Conservation (phyloP, 92 coral and sea anemone species). For the Umimayanthus kanabou region DNA sequence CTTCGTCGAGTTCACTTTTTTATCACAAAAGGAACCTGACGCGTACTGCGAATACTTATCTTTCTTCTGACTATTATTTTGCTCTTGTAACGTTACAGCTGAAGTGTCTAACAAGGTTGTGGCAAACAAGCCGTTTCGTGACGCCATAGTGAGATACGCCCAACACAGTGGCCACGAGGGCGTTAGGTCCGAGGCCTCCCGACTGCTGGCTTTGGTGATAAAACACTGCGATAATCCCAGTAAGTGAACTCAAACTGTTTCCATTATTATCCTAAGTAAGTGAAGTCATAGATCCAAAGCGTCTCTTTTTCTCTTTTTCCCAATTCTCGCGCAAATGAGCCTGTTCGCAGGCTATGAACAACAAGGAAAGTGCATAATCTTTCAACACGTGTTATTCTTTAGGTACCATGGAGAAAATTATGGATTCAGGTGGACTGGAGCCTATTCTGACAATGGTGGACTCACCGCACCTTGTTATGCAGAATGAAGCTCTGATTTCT, state of each 20-base stretch:
- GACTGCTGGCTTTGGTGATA: slow-evolving; percentile 81
- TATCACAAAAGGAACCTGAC: too few relatives aligned
- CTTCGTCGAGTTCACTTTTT: too few relatives aligned
- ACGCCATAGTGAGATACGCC: slow-evolving; percentile 77
- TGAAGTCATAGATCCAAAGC: not conserved
- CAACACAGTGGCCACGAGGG: slow-evolving; percentile 88
- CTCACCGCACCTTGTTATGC: slow-evolving; percentile 81
- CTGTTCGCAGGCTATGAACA: too few relatives aligned
- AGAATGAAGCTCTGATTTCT: slow-evolving; percentile 94
- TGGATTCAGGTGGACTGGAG: slow-evolving; percentile 72
- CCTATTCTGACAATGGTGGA: slow-evolving; percentile 77
- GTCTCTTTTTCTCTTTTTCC: too few relatives aligned
- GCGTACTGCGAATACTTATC: too few relatives aligned
- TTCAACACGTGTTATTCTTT: not conserved
- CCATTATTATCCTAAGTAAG: slow-evolving; percentile 43
- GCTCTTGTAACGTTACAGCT: slow-evolving; percentile 47
- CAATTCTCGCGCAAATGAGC: too few relatives aligned
- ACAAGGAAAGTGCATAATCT: not conserved
- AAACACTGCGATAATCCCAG: slow-evolving; percentile 81
- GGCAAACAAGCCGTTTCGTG: slow-evolving; percentile 53
- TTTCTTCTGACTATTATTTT: not conserved
- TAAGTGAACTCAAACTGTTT: not conserved
- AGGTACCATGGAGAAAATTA: slow-evolving; percentile 73
- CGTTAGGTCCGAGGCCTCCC: slow-evolving; percentile 77
- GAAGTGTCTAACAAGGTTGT: slow-evolving; percentile 71